phyloP scores from a whole-genome alignment of 30 jellyfish, hydroid and myxozoan species.

The Chironex yamaguchii region DNA sequence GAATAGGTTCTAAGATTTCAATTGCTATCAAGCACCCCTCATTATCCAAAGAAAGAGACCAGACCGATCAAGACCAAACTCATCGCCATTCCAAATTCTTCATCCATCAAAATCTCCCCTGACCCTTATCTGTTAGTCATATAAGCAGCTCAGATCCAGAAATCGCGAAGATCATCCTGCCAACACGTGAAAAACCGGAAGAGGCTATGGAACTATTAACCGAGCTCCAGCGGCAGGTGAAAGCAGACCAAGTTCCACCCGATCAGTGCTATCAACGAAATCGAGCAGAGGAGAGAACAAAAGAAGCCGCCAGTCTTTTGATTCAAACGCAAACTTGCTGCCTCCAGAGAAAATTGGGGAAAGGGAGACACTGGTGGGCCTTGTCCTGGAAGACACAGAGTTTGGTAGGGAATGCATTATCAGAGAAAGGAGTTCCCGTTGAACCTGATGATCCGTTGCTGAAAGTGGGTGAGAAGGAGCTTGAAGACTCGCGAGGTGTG shows the following conservation, averaged over 20 bases:
- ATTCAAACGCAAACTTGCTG: not conserved
- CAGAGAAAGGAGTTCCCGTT: slow-evolving; percentile 65
- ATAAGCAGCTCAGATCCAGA: not conserved
- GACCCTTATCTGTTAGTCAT: not conserved
- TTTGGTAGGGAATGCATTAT: slow-evolving; percentile 76
- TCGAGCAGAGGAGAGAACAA: not conserved
- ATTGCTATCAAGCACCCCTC: not conserved
- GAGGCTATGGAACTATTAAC: slow-evolving; percentile 25
- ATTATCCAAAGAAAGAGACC: not conserved
- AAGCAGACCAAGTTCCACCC: not conserved
- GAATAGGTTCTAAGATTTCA: not conserved
- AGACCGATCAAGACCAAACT: slow-evolving; percentile 66
- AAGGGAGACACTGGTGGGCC: too few species aligned
- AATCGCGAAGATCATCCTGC: slow-evolving; percentile 62
- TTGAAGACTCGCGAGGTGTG: slow-evolving; percentile 61
- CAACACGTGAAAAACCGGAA: slow-evolving; percentile 65
- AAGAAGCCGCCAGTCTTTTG: not conserved
- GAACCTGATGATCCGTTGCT: slow-evolving; percentile 43
- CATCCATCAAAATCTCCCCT: not conserved
- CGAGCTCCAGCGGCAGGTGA: not conserved
- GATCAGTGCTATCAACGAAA: slow-evolving; percentile 15
- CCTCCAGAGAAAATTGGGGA: too few species aligned
- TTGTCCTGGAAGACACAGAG: slow-evolving; percentile 67
- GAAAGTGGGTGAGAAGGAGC: slow-evolving; percentile 66
- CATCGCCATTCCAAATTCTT: slow-evolving; percentile 58